Conservation (phyloP, 1,140 invertebrate species). For the Hydropsyche tenuis region DNA sequence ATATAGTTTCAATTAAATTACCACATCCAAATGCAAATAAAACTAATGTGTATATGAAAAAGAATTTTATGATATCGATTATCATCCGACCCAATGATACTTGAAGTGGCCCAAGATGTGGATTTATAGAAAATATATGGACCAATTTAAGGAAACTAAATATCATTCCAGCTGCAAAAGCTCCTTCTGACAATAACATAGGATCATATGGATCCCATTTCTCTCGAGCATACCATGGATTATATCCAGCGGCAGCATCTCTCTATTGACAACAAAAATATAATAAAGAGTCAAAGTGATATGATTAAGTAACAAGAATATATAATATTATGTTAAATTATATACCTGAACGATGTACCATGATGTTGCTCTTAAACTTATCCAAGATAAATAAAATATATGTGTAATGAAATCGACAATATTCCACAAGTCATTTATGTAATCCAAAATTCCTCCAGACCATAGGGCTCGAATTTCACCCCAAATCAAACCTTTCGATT, state of each 20-base stretch:
- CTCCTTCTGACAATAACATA: constrained; percentile 91
- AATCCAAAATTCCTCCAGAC: constrained; percentile 86
- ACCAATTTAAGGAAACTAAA: constrained; percentile 94
- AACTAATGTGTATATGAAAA: constrained; percentile 90
- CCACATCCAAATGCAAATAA: constrained; percentile 90
- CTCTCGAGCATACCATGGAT: constrained; percentile 84
- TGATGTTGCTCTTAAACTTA: constrained; percentile 77
- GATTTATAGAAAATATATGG: constrained; percentile 95
- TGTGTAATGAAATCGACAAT: constrained; percentile 96
- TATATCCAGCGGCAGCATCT: constrained; percentile 73
- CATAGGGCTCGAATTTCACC: constrained; percentile 88
- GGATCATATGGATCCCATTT: constrained; percentile 94
- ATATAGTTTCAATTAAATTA: constrained; percentile 55
- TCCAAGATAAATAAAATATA: constrained; percentile 91
- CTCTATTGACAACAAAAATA: constrained; percentile 62
- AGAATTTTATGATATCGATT: constrained; percentile 92
- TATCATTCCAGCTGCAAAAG: constrained; percentile 94
- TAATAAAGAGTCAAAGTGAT: not conserved
- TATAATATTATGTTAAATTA: constrained; percentile 15
- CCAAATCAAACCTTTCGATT: constrained; percentile 82
- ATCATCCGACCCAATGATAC: constrained; percentile 92
- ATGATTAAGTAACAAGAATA: not conserved
- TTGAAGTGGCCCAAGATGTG: constrained; percentile 86
- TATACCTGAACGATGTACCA: constrained; percentile 80
- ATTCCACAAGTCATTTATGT: constrained; percentile 94